Evolutionary conservation across 2,113 vertebrate genomes (phyloP), one percentile per base, ranked within the genome.

Genomic region (Charina bottae): DNA sequence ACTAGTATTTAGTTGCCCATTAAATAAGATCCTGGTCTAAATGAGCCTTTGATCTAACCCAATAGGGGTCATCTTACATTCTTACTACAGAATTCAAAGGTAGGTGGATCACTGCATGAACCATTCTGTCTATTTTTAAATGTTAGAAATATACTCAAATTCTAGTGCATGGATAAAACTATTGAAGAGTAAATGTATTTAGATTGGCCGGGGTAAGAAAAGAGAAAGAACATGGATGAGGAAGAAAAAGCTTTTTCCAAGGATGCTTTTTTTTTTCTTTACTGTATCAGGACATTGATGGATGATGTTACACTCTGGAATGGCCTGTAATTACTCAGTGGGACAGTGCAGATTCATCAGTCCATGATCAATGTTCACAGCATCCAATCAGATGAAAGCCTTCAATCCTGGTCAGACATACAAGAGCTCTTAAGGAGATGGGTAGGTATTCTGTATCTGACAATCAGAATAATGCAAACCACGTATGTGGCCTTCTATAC

Each of bases 281-380:
- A 60, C 7, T 54, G 90, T 78, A 78, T 85, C 84, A 83, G 89
- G 42, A 21, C 1, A 78, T 90, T 93, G 93, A 93, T 86, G 89
- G 90, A 94, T 93, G 93, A 85, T 89, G 60, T 62, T 93, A 87
- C 26, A 26, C 90, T 86, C 85, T n/a, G 83, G 92, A 94, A 91
- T 56, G n/a, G n/a, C 11, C 94, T 92, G 91, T 93, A 93, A 92
- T 94, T 94, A 93, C 94, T 92, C 89, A 90, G 91, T 26, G 26
- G 93, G 91, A 91, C 72, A 90, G 92, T 59, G 53, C 17, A 72
- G 88, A 93, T 95, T 92, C 94, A 89, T 92, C 93, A 92, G 78
- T 88, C 62, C 9, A 28, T 92, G 64, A 95, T 89, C 93, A 89
- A 93, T 95, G 89, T 89, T 93, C 92, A 37, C 85, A 83, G 91